Base-by-base conservation (phyloP, 2,797 vertebrate species). In the Thaleichthys pacificus region DNA sequence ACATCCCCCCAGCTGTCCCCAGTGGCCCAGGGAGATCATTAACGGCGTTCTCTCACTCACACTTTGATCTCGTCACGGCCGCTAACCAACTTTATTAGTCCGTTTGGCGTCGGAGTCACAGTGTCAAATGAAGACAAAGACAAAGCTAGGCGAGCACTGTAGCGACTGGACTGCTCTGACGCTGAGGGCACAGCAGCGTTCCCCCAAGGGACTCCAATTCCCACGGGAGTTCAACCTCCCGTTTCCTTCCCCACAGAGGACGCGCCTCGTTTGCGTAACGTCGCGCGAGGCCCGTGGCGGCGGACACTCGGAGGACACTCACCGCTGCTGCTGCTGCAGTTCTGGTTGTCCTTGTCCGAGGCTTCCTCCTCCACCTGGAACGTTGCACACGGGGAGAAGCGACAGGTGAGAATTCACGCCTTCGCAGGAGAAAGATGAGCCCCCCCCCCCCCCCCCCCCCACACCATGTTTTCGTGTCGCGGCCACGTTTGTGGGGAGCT, bases 271-370 rank as follows among this genome's bases (percentile, higher is more conserved):
- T 35, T 35, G 5, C 32, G 38, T 42, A 5, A 42, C 38, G 38
- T 2, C 0, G 9, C 2, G 15, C 57, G 19, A 24, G 57, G 22
- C 56, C 19, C 15, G 19, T n/a, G 32, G 82, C 17, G 8, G 49
- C 49, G 4, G 11, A 2, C 12, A 14, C n/a, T n/a, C n/a, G 49
- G 12, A 51, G 17, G 17, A 7, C 87, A 85, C 89, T 90, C 77
- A 91, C 88, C 94, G 83, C 89, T 95, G 91, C 93, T 93, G 80
- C 93, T 93, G 80, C 93, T 93, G 93, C 94, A 96, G 90, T 95
- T 96, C 85, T 94, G 92, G 90, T 95, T 95, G 90, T 95, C 95
- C 88, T 95, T 94, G 86, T 96, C 95, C n/a, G 94, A 91, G 1
- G 91, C 93, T 72, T 96, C 94, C 70, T 95, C 94, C 84, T 96